Evolutionary conservation across 2,113 vertebrate genomes (phyloP), one percentile per base, ranked within the genome.

Genomic region (Silurus meridionalis): DNA sequence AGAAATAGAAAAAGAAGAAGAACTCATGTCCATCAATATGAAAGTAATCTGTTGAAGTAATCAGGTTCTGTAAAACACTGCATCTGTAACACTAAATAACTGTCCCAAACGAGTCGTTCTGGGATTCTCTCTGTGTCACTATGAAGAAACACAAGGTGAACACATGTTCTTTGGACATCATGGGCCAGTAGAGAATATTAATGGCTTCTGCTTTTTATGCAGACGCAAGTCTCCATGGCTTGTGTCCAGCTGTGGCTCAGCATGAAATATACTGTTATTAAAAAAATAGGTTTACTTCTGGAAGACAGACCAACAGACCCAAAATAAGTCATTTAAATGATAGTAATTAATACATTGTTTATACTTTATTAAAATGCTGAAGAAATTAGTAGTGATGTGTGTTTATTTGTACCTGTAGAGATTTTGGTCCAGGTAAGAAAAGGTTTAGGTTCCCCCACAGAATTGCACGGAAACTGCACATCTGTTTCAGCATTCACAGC

Each of bases 401-500:
- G 48, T 83, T 48, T 80, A 23, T 57, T 71, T 69, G 8, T 71
- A 99, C 98, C 98, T 96, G 97, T 97, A 85, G 97, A 95, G 0
- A 97, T 92, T 91, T 98, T 98, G 61, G 96, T 99, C 98, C 98
- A 99, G 71, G 95, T 96, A 82, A 99, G 86, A 63, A 94, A 91
- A 46, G 98, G 97, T 74, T 92, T 95, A 0, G 97, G 98, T 0
- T 96, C 94, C 57, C 98, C 98, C 4, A 90, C 87, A 25, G 96
- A 94, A 85, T 96, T 95, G 90, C 98, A 99, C 9, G 94, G 94
- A 72, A 99, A 91, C 66, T 90, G 67, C 17, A 91, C 94, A 37
- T 96, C 95, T 0, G 89, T 92, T 84, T 96, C 96, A 1, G 95
- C 97, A 13, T 93, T 91, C 79, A 96, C 88, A 0, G 96, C 95